These are phyloP conservation scores for Tyrannus savana DNA, from an alignment of 2,113 vertebrate genomes.

Conservation along the genomic window DNA sequence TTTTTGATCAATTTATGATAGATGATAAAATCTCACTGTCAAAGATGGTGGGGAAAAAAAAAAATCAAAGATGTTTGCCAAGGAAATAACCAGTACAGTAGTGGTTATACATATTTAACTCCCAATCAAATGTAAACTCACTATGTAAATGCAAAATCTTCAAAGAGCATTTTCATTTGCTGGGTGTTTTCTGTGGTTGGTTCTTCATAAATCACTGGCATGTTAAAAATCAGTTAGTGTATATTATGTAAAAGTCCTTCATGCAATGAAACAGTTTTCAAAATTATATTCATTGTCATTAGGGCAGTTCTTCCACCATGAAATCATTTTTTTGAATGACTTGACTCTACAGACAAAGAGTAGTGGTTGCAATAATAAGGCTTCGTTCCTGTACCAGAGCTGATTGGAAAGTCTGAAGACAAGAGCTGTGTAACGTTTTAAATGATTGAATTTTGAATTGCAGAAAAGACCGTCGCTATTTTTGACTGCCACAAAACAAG, in stretches of 20 bases:
- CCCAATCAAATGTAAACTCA: neutral
- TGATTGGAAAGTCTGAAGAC: neutral
- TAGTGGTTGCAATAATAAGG: neutral
- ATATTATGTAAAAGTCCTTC: neutral
- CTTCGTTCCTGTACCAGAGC: neutral
- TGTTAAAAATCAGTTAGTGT: constrained; percentile 1
- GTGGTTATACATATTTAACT: neutral
- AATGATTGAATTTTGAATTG: neutral
- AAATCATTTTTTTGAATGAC: neutral
- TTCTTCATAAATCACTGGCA: neutral
- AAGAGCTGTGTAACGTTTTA: neutral
- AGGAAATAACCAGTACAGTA: neutral
- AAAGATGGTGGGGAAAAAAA: neutral
- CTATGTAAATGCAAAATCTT: neutral
- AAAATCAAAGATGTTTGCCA: neutral
- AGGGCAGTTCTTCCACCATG: neutral
- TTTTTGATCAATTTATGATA: neutral
- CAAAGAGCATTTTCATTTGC: neutral
- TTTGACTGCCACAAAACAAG: neutral
- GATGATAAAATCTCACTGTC: neutral
- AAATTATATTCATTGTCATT: neutral
- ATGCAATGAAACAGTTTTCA: neutral
- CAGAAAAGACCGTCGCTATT: neutral
- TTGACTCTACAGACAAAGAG: neutral
- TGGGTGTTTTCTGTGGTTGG: neutral